Percentiles rank a stretch among this genome's conserved stretches.
These are phyloP conservation scores for Porites lutea DNA, from an alignment of 64 coral and sea anemone species.

Conservation along the genomic window DNA sequence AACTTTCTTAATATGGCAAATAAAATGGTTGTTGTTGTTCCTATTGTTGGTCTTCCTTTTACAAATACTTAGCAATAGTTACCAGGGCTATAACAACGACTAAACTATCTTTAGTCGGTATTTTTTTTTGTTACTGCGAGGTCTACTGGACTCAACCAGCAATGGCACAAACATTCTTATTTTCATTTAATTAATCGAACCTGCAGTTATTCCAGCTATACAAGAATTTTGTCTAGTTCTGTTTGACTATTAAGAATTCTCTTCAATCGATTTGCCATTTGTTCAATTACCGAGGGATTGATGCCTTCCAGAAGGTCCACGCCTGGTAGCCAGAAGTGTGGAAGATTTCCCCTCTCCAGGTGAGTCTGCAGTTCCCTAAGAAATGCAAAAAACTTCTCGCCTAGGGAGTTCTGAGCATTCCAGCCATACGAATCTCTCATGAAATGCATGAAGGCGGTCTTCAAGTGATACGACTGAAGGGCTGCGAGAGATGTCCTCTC, in stretches of 20 bases:
- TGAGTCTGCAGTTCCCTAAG: not conserved
- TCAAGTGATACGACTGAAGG: constrained; percentile 70
- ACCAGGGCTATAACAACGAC: no score
- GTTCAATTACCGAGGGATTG: not conserved
- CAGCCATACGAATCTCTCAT: not conserved
- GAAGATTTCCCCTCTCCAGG: not conserved
- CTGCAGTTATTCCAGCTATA: not conserved
- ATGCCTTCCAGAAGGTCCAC: constrained; percentile 59
- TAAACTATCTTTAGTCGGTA: no score
- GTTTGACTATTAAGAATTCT: constrained; percentile 25
- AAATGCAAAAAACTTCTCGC: constrained; percentile 28
- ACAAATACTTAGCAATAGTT: no score
- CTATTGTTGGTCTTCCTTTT: no score
- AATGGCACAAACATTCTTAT: no score
- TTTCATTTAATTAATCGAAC: no score
- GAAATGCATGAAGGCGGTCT: constrained; percentile 74
- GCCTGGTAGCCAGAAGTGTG: constrained; percentile 33
- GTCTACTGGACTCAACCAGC: no score
- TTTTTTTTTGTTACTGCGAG: no score
- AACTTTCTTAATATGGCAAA: no score
- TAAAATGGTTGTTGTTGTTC: no score
- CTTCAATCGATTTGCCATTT: constrained; percentile 46
- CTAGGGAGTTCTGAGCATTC: constrained; percentile 18
- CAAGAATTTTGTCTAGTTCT: not conserved
- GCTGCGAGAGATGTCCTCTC: constrained; percentile 7